Evolutionary conservation across 2,797 vertebrate species (phyloP).

Genomic region (Tadarida brasiliensis): DNA sequence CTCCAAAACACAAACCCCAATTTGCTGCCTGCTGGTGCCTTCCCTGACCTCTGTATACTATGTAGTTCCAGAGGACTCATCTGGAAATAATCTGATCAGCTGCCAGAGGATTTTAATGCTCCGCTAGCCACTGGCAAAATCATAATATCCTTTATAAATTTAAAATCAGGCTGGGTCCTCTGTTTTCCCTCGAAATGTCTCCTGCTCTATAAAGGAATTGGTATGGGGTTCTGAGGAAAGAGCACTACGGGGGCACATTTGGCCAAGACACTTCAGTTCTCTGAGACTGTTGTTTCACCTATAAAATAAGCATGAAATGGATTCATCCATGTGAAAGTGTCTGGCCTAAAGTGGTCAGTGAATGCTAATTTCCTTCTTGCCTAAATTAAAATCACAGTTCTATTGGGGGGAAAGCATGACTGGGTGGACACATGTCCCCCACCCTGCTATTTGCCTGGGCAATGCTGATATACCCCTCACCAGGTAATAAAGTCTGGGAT

Average conservation of each 20-base stretch:
- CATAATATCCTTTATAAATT: constrained; percentile 9
- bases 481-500: neutral
- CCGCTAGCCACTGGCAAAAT: constrained; percentile 26
- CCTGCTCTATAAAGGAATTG: neutral
- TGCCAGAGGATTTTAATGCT: constrained; percentile 31
- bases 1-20: neutral
- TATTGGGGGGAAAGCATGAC: neutral
- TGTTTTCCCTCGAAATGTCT: neutral
- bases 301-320: neutral
- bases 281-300: neutral
- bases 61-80: constrained; percentile 13
- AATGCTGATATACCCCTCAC: neutral
- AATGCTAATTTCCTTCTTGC: neutral
- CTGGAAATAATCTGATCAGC: constrained; percentile 59
- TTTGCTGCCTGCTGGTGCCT: neutral
- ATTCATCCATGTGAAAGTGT: neutral
- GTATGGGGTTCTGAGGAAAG: neutral
- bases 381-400: constrained; percentile 17
- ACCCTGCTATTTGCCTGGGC: neutral
- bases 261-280: neutral
- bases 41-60: neutral
- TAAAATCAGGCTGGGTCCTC: neutral
- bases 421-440: neutral
- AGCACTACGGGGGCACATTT: neutral
- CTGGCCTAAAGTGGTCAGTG: neutral